Evolutionary conservation across 2,888 invertebrate genomes (phyloP).

Genomic region (Ypsolopha sequella): DNA sequence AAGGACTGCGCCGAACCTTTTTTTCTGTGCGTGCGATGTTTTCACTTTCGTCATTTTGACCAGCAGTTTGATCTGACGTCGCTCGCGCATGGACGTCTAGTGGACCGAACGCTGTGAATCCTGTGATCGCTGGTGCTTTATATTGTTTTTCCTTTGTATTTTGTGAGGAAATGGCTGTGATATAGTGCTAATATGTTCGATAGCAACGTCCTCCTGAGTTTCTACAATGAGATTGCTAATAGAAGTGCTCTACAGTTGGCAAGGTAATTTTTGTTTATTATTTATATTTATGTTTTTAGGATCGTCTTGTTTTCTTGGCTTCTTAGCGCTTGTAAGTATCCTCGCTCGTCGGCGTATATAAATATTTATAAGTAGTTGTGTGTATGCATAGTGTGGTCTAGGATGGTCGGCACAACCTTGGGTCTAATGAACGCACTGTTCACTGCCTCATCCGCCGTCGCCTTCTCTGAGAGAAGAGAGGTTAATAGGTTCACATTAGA

Average conservation of each 20-base stretch:
- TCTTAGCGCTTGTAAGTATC: constrained; percentile 8
- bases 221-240: constrained; percentile 67
- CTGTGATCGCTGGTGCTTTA: constrained; percentile 61
- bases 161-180: constrained; percentile 63
- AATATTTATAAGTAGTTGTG: constrained; percentile 15
- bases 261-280: constrained; percentile 45
- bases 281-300: constrained; percentile 24
- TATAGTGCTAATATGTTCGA: constrained; percentile 68
- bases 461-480: constrained; percentile 66
- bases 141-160: constrained; percentile 40
- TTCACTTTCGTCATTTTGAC: constrained; percentile 71
- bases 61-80: constrained; percentile 68
- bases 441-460: constrained; percentile 63
- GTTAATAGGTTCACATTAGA: constrained; percentile 72
- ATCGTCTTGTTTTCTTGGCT: too few species aligned
- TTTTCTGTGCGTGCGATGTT: constrained; percentile 69
- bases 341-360: constrained; percentile 9
- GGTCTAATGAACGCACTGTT: constrained; percentile 62
- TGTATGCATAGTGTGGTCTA: constrained; percentile 18
- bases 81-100: constrained; percentile 68
- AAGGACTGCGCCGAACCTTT: constrained; percentile 66
- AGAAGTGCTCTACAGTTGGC: constrained; percentile 68
- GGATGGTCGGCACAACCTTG: constrained; percentile 58
- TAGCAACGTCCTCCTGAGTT: constrained; percentile 60
- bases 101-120: constrained; percentile 58